Base-by-base conservation (phyloP, 2,797 vertebrate species). In the Petrocephalus schoutedeni region DNA sequence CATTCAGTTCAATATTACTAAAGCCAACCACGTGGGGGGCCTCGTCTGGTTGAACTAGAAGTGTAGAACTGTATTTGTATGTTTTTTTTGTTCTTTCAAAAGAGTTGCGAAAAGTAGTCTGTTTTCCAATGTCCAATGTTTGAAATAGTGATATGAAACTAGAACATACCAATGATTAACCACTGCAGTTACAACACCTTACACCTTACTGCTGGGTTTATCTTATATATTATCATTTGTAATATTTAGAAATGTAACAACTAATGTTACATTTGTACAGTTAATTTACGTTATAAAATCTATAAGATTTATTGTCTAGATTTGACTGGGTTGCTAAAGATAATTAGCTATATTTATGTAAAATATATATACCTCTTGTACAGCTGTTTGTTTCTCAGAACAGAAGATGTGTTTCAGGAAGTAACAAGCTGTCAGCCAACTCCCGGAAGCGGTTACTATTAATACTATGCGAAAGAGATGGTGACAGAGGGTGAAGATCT, bases 321-420 rank as follows among this genome's bases (percentile, higher is more conserved):
- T 36, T 32, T 67, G 14, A 41, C 32, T 74, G 71, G 71, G 71
- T 77, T 41, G 71, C 71, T 77, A 77, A 16, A 77, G 36, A 41
- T 77, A 77, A 77, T 45, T 67, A 32, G 12, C 10, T 28, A 77
- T 7, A 77, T 41, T 2, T 16, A 74, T 0, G 14, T 45, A 9
- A 4, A 45, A 19, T 41, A 77, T 77, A n/a, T 77, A 45, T 14
- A 45, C 36, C 36, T 77, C 19, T 36, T 19, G 14, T 74, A 19
- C 16, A 74, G 32, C 67, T 5, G 0, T 5, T 19, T 41, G 49
- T 53, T 53, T 83, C 41, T 83, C 5, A 83, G 49, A 21, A 97
- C 95, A 96, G 96, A 97, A 96, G 41, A 89, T 16, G 49, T 32
- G 28, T 95, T 96, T 94, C 94, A 96, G 95, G 96, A 96, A 96